Evolutionary conservation across 2,888 invertebrate species (phyloP), one percentile per base, ranked within the genome.

Genomic region (Phania funesta): DNA sequence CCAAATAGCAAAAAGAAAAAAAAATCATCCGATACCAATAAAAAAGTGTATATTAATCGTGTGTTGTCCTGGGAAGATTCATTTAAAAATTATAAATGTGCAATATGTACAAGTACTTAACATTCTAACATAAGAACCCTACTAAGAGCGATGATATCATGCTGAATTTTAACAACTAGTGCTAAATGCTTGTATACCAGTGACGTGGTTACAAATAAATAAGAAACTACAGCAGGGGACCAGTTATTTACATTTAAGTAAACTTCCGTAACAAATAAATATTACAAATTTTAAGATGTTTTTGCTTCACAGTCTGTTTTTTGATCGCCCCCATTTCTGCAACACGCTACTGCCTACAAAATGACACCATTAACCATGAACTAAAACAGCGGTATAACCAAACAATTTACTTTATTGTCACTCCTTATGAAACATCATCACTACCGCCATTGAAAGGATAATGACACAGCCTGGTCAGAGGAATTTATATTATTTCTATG

Each of bases 111-210:
- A 74, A 50, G 54, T 38, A 48, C 48, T 58, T n/a, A 38, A 56
- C 18, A 54, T 24, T 46, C 68, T 48, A 22, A 74, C 68, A 80
- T 41, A 29, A 68, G 60, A 73, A 38, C 26, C 46, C 65, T 67
- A 26, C 35, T 16, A 54, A 48, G 67, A 52, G 16, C 60, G 29
- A 68, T 80, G 79, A 80, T 62, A 74, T 80, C 79, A 80, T 54
- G 13, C 11, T 52, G 5, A 24, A 9, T 32, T 11, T 32, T 0
- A 20, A 8, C 2, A 20, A 8, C 2, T 29, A 16, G 46, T 44
- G 26, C 24, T 20, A 54, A 18, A 54, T n/a, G 32, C 3, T 54
- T 26, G 8, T 3, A 44, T 16, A 24, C 16, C 71, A 73, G 52
- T n/a, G 44, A 2, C 20, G 73, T 64, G 6, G n/a, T 20, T 41